Evolutionary conservation across 2,113 vertebrate genomes (phyloP).

Genomic region (Hippolais icterina): DNA sequence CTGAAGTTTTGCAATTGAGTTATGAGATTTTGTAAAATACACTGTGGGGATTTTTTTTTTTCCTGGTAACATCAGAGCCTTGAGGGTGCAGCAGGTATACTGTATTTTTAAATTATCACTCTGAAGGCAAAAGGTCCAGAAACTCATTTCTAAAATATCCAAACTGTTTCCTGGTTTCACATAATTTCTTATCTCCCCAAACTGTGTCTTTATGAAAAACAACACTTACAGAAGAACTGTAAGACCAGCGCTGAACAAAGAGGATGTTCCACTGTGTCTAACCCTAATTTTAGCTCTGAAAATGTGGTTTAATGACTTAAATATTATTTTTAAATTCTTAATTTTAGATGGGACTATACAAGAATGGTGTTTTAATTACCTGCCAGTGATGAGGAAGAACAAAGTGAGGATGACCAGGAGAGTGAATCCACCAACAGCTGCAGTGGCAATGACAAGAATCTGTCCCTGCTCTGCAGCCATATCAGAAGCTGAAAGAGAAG

Average conservation of each 20-base stretch:
- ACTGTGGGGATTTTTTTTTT: background rate
- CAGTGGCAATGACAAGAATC: constrained; percentile 92
- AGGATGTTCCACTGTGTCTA: background rate
- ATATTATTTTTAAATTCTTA: background rate
- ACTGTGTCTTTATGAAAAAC: background rate
- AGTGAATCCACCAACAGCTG: constrained; percentile 92
- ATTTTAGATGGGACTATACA: background rate
- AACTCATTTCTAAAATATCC: background rate
- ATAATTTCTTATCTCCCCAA: background rate
- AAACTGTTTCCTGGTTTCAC: background rate
- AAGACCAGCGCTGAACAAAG: background rate
- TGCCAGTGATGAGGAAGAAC: constrained; percentile 94
- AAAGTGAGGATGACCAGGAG: constrained; percentile 93
- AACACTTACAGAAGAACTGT: background rate
- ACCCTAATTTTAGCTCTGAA: background rate
- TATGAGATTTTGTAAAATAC: background rate
- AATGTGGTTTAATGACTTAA: background rate
- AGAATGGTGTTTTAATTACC: constrained; percentile 73
- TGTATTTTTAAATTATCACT: background rate
- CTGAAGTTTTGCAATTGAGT: background rate
- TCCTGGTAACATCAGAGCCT: background rate
- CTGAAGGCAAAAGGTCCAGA: background rate
- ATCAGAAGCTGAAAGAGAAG: constrained; percentile 86
- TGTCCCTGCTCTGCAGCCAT: constrained; percentile 91
- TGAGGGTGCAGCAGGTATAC: background rate